Evolutionary conservation across 2,113 vertebrate genomes (phyloP).

Genomic region (Mirza zaza): DNA sequence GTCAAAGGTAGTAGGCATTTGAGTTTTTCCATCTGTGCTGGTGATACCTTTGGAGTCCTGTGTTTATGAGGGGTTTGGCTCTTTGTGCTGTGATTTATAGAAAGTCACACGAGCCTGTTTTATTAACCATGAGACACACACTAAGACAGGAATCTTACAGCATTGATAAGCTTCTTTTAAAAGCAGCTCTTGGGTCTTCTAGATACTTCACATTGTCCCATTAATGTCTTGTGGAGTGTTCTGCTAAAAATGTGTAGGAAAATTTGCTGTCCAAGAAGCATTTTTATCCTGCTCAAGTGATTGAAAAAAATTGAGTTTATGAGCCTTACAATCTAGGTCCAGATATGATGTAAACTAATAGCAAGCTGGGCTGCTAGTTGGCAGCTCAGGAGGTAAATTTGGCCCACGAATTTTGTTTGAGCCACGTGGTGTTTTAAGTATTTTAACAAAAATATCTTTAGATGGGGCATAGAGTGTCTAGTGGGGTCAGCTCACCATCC

Average conservation of each 20-base stretch:
- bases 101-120: slow-evolving; percentile 6
- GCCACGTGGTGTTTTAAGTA: not conserved
- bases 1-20: not conserved
- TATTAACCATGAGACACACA: not conserved
- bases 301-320: slow-evolving; percentile 28
- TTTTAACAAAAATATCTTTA: not conserved
- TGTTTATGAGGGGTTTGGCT: slow-evolving; percentile 22
- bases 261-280: not conserved
- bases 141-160: not conserved
- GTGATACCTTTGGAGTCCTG: slow-evolving; percentile 5
- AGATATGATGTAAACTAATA: slow-evolving; percentile 11
- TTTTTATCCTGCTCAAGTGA: slow-evolving; percentile 40
- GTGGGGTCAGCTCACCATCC: not conserved
- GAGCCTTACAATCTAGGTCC: not conserved
- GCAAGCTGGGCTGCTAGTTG: not conserved
- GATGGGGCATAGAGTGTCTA: not conserved
- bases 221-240: not conserved
- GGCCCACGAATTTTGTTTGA: not conserved
- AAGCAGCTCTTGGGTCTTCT: not conserved
- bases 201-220: not conserved
- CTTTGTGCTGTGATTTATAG: slow-evolving; percentile 18
- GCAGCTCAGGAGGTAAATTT: not conserved
- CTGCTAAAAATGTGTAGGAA: slow-evolving; percentile 31
- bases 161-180: slow-evolving; percentile 11
- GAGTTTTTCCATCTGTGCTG: slow-evolving; percentile 24